These are phyloP conservation scores for Dufourea novaeangliae DNA, from an alignment of 1,140 invertebrate species.

Conservation along the genomic window DNA sequence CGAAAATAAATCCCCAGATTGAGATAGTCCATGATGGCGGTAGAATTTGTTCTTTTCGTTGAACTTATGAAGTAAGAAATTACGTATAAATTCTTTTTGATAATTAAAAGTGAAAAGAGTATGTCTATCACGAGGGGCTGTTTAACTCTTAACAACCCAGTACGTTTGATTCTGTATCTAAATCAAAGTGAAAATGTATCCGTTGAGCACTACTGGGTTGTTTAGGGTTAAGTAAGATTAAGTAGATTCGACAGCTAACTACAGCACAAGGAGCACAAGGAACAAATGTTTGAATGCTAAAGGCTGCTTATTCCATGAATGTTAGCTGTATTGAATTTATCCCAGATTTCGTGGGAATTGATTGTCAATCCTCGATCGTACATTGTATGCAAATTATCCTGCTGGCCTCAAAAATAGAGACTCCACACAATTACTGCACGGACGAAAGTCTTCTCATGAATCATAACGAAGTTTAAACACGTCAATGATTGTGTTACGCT, in stretches of 20 bases:
- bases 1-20: neutral
- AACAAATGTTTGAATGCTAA: neutral
- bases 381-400: slow-evolving; percentile 36
- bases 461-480: slow-evolving; percentile 7
- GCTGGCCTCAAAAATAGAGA: neutral
- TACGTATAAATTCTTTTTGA: too few species aligned
- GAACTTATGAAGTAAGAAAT: neutral
- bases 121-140: neutral
- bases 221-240: neutral
- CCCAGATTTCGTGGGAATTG: neutral
- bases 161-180: too few species aligned
- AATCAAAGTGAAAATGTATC: too few species aligned
- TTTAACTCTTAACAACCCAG: too few species aligned
- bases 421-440: slow-evolving; percentile 2
- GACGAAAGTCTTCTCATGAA: slow-evolving; percentile 15
- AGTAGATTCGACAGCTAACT: neutral
- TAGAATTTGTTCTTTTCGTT: too few species aligned
- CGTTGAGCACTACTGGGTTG: too few species aligned
- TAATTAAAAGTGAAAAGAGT: neutral
- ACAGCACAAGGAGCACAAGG: neutral
- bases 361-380: neutral
- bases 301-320: neutral
- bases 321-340: neutral
- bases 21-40: neutral
- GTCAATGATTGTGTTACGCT: neutral